phyloP scores from a whole-genome alignment of 2,113 vertebrate genomes.

The Odontesthes bonariensis region DNA sequence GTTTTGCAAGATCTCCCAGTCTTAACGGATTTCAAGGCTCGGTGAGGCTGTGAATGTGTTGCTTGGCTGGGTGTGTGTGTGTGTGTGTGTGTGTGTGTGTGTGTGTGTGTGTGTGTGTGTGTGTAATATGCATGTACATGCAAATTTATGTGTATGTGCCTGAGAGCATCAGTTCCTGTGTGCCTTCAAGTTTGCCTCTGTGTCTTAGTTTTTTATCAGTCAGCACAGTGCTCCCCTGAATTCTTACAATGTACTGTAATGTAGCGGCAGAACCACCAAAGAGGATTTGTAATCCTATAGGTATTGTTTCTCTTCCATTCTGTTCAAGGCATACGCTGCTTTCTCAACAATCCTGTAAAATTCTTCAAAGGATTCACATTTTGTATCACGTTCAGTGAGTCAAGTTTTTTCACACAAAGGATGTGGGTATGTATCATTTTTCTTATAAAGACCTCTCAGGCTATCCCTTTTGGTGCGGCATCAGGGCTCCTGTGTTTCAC shows the following conservation, averaged over 20 bases:
- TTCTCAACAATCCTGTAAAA: slow-evolving; percentile 15
- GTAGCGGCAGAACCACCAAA: slow-evolving; percentile 19
- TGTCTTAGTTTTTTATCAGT: slow-evolving; percentile 59
- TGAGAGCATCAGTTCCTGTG: slow-evolving; percentile 55
- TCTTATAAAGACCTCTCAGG: background rate
- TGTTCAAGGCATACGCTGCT: background rate
- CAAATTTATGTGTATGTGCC: slow-evolving; percentile 68
- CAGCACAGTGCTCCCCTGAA: slow-evolving; percentile 29
- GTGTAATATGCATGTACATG: slow-evolving; percentile 63
- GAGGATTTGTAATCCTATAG: slow-evolving; percentile 23
- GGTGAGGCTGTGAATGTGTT: slow-evolving; percentile 65
- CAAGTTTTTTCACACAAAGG: background rate
- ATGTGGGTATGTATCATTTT: background rate
- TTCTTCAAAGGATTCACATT: slow-evolving; percentile 20
- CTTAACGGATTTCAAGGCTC: slow-evolving; percentile 81
- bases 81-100: slow-evolving; percentile 32
- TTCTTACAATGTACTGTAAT: slow-evolving; percentile 17
- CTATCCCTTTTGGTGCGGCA: background rate
- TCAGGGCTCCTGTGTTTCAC: background rate
- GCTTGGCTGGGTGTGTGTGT: slow-evolving; percentile 43
- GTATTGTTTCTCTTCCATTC: slow-evolving; percentile 22
- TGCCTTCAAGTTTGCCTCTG: slow-evolving; percentile 54
- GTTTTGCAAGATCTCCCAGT: slow-evolving; percentile 80
- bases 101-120: slow-evolving; percentile 18
- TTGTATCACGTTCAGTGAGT: background rate